These are phyloP conservation scores for Pterocles gutturalis DNA, from an alignment of 2,113 vertebrate genomes.

Conservation along the genomic window DNA sequence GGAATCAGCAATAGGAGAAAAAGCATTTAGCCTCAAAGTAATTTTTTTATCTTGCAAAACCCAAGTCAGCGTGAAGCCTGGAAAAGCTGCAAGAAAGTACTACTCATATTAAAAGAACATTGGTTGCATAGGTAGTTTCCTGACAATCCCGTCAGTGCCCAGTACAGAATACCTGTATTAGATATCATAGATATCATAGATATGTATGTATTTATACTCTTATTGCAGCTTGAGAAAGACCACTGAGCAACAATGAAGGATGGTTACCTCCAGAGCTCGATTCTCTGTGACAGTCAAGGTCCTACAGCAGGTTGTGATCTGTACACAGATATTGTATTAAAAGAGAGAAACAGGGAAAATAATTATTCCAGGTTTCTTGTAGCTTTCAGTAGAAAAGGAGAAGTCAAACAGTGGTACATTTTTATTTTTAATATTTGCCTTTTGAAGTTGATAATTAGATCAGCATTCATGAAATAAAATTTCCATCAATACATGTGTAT, in stretches of 20 bases:
- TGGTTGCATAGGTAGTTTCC: background rate
- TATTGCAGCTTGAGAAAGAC: background rate
- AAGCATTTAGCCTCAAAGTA: background rate
- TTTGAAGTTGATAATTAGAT: background rate
- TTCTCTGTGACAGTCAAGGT: background rate
- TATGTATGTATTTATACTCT: background rate
- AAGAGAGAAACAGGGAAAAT: background rate
- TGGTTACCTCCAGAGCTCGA: background rate
- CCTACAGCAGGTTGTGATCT: background rate
- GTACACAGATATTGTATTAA: background rate
- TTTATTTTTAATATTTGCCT: background rate
- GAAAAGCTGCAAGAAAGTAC: background rate
- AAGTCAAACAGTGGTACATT: background rate
- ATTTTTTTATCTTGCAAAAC: background rate
- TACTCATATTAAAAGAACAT: background rate
- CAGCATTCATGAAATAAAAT: background rate
- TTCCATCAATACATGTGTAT: background rate
- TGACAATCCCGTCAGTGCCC: background rate
- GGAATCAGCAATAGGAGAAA: background rate
- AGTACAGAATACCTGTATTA: background rate
- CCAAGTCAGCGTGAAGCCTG: background rate
- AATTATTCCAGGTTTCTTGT: background rate
- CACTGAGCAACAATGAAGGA: rapidly evolving
- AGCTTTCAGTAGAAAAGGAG: background rate
- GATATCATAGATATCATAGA: too few relatives aligned